phyloP scores from a whole-genome alignment of 2,888 invertebrate genomes.

The Cheilosia grossa region DNA sequence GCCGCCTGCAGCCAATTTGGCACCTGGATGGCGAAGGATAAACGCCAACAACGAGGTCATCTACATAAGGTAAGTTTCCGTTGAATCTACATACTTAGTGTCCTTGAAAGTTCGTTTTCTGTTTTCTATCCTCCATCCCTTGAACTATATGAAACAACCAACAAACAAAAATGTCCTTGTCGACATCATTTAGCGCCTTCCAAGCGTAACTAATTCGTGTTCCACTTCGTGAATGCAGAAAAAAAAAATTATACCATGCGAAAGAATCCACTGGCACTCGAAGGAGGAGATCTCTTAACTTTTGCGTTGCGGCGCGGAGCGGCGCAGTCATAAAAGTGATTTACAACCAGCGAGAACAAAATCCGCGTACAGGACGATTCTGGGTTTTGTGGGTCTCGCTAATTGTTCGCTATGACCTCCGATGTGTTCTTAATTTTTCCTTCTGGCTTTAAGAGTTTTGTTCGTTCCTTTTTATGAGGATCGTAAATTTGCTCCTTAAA shows the following conservation, averaged over 20 bases:
- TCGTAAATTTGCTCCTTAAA: constrained; percentile 53
- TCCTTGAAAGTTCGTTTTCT: constrained; percentile 60
- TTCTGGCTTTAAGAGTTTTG: constrained; percentile 54
- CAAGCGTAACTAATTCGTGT: constrained; percentile 66
- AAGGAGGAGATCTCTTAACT: constrained; percentile 45
- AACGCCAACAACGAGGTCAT: constrained; percentile 88
- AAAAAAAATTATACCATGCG: constrained; percentile 53
- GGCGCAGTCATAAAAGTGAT: constrained; percentile 63
- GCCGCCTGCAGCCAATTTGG: constrained; percentile 84
- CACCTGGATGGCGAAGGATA: constrained; percentile 91
- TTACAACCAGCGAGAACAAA: constrained; percentile 59
- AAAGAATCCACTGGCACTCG: constrained; percentile 41
- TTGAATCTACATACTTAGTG: constrained; percentile 41
- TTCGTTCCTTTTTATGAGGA: constrained; percentile 55
- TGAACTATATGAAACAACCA: constrained; percentile 8
- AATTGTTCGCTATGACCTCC: constrained; percentile 71
- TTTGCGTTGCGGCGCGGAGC: constrained; percentile 1
- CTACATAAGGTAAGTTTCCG: constrained; percentile 88
- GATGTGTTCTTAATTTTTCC: constrained; percentile 67
- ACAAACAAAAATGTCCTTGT: constrained; percentile 66
- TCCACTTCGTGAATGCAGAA: constrained; percentile 53
- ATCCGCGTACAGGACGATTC: constrained; percentile 35
- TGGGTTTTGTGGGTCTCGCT: constrained; percentile 35
- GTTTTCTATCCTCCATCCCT: constrained; percentile 1
- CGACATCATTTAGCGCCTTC: constrained; percentile 66